Evolutionary conservation across 2,888 invertebrate species (phyloP).

Genomic region (Ophioninae sp.): DNA sequence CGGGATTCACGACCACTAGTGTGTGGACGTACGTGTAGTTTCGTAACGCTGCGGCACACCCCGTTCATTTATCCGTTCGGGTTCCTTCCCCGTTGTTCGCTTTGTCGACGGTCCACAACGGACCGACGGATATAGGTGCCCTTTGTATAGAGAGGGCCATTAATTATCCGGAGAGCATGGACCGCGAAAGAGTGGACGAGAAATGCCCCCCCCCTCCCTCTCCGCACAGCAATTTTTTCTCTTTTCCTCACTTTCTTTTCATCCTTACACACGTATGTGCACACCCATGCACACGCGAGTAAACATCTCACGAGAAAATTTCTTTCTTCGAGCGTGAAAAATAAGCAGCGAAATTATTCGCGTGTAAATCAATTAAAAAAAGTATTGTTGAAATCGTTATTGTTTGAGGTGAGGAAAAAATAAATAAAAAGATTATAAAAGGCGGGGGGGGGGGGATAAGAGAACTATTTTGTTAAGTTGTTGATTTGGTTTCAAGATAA

Average conservation of each 20-base stretch:
- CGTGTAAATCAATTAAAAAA: not conserved
- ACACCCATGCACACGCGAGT: not conserved
- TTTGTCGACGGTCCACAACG: constrained; percentile 61
- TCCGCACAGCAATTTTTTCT: not conserved
- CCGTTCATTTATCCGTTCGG: constrained; percentile 66
- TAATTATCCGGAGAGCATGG: constrained; percentile 65
- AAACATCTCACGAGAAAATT: constrained; percentile 1
- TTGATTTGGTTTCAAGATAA: no score
- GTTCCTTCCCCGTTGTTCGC: constrained; percentile 42
- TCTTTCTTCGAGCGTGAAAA: constrained; percentile 4
- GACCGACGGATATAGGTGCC: constrained; percentile 16
- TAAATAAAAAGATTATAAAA: not conserved
- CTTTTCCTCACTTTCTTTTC: constrained; percentile 19
- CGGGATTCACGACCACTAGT: constrained; percentile 16
- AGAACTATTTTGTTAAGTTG: no score
- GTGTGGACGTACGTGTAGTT: constrained; percentile 40
- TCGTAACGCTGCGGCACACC: constrained; percentile 32
- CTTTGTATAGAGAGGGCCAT: constrained; percentile 60
- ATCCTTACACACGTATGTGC: not conserved
- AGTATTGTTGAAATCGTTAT: not conserved
- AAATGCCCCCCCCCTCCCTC: not conserved
- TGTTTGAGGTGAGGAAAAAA: not conserved
- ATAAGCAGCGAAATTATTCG: constrained; percentile 2
- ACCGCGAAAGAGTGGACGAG: constrained; percentile 38
- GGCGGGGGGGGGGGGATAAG: not conserved